phyloP scores from a whole-genome alignment of 2,888 invertebrate species.

The Megamerina dolium region DNA sequence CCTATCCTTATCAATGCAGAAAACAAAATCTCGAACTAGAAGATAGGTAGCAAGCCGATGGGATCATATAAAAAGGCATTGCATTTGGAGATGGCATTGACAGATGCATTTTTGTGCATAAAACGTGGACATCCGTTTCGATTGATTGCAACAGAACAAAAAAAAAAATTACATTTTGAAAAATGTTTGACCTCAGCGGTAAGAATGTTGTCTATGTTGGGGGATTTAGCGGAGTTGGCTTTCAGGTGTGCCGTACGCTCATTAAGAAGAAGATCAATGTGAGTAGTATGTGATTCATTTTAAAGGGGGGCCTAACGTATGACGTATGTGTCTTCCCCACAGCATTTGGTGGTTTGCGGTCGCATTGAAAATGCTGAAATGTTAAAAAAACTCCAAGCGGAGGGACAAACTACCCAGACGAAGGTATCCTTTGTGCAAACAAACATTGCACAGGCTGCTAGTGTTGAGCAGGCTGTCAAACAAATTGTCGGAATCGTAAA shows the following conservation, averaged over 20 bases:
- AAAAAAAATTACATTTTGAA: constrained; percentile 5
- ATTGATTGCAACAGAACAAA: too few species aligned
- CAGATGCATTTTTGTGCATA: constrained; percentile 11
- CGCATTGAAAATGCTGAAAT: constrained; percentile 42
- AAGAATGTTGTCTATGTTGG: constrained; percentile 43
- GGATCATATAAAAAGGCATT: constrained; percentile 12
- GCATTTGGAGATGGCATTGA: neutral
- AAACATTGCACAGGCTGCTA: constrained; percentile 33
- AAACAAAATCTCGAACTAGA: too few species aligned
- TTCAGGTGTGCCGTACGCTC: constrained; percentile 36
- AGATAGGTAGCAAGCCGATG: too few species aligned
- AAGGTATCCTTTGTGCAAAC: constrained; percentile 37
- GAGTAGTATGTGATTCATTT: neutral
- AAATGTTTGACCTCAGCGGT: constrained; percentile 38
- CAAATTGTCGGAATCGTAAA: constrained; percentile 31
- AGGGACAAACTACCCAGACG: constrained; percentile 26
- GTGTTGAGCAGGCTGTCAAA: constrained; percentile 35
- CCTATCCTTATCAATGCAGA: too few species aligned
- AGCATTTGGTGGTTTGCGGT: constrained; percentile 36
- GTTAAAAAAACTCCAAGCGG: constrained; percentile 37
- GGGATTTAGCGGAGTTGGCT: constrained; percentile 38
- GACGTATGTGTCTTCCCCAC: neutral
- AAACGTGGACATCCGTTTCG: too few species aligned
- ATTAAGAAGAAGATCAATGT: constrained; percentile 37
- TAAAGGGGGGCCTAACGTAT: neutral